Evolutionary conservation across 2,113 vertebrate genomes (phyloP).

Genomic region (Hucho hucho): DNA sequence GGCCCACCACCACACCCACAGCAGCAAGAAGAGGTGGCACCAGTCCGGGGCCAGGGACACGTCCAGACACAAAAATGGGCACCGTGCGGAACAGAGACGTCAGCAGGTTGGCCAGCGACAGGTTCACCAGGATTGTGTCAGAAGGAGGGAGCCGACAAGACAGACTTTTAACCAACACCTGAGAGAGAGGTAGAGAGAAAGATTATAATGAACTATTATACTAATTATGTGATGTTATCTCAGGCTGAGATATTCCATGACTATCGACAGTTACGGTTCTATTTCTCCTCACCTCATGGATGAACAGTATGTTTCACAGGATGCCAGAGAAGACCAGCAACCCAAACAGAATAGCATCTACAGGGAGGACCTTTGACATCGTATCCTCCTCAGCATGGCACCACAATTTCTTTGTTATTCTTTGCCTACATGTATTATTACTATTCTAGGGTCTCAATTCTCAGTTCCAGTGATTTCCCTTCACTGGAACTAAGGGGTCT

Average conservation of each 20-base stretch:
- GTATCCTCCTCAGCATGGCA: constrained; percentile 39
- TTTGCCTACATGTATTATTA: not conserved
- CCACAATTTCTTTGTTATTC: constrained; percentile 12
- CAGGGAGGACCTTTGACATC: constrained; percentile 68
- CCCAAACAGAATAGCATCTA: constrained; percentile 73
- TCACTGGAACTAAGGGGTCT: too few relatives aligned
- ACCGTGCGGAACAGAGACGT: constrained; percentile 75
- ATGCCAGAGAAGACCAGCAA: constrained; percentile 75
- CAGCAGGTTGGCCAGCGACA: constrained; percentile 77
- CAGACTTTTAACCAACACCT: constrained; percentile 67
- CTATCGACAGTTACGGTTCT: not conserved
- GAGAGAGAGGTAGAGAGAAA: constrained; percentile 5
- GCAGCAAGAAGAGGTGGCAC: constrained; percentile 77
- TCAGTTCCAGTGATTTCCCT: too few relatives aligned
- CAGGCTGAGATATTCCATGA: not conserved
- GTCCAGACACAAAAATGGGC: constrained; percentile 74
- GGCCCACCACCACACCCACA: constrained; percentile 80
- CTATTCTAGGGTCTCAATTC: not conserved
- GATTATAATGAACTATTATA: not conserved
- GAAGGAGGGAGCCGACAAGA: constrained; percentile 62
- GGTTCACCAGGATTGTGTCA: constrained; percentile 73
- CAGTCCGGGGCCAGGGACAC: constrained; percentile 65
- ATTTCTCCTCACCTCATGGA: constrained; percentile 67
- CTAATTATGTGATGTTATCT: not conserved
- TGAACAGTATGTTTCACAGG: constrained; percentile 75